These are phyloP conservation scores for Hirtodrosophila trivittata DNA, from an alignment of 2,888 invertebrate species.

Conservation along the genomic window DNA sequence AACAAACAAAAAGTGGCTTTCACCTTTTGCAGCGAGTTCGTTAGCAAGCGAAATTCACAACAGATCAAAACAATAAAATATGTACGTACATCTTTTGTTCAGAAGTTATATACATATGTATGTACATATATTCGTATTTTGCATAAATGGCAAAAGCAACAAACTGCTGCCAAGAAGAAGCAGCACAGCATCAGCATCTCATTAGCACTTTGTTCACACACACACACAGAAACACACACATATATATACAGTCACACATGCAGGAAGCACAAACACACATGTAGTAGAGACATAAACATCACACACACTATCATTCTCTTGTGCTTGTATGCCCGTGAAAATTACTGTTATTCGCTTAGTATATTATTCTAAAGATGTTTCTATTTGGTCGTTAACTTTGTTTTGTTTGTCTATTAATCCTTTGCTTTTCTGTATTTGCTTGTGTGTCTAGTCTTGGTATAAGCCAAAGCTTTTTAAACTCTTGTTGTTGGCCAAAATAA, in stretches of 20 bases:
- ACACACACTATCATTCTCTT: constrained; percentile 15
- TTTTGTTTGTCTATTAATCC: constrained; percentile 64
- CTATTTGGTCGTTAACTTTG: constrained; percentile 52
- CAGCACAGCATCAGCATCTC: constrained; percentile 62
- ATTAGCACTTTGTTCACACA: constrained; percentile 69
- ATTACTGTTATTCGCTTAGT: constrained; percentile 65
- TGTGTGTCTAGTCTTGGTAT: constrained; percentile 35
- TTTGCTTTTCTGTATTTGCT: constrained; percentile 24
- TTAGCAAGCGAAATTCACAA: constrained; percentile 55
- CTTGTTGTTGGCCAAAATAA: constrained; percentile 53
- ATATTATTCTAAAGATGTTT: constrained; percentile 34
- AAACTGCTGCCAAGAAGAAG: constrained; percentile 53
- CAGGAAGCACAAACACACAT: not conserved
- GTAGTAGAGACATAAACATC: constrained; percentile 33
- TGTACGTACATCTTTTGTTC: constrained; percentile 70
- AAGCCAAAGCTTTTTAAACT: constrained; percentile 32
- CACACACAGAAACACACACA: constrained; percentile 16
- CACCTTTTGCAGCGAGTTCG: constrained; percentile 67
- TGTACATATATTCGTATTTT: constrained; percentile 44
- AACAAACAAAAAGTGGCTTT: constrained; percentile 59
- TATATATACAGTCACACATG: constrained; percentile 2
- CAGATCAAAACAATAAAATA: constrained; percentile 59
- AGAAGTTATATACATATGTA: constrained; percentile 42
- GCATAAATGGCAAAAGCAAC: constrained; percentile 78
- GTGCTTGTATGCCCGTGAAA: constrained; percentile 67